A percentile compares a stretch with the other conserved stretches of the same genome.
These are phyloP conservation scores for Myotis daubentonii DNA, from an alignment of 2,797 vertebrate genomes.

Conservation along the genomic window DNA sequence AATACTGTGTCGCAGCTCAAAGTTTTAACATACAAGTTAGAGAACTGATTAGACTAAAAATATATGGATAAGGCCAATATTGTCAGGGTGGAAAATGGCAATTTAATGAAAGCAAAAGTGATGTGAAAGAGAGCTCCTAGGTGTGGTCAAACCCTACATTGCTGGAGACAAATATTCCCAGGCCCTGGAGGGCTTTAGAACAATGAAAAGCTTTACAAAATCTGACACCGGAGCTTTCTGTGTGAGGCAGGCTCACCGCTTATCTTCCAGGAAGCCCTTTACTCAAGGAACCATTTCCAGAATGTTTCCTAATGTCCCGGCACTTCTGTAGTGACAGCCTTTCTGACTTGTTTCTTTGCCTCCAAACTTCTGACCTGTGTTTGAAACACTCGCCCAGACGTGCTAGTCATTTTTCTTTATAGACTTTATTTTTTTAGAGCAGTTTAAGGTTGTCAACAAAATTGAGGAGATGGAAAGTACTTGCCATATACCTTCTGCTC, in stretches of 20 bases:
- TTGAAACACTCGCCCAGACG: neutral
- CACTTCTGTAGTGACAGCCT: neutral
- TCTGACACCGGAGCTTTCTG: neutral
- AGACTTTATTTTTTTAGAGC: neutral
- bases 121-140: neutral
- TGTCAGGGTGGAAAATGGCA: neutral
- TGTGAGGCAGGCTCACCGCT: neutral
- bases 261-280: neutral
- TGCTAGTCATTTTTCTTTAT: neutral
- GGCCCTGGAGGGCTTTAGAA: neutral
- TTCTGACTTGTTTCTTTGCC: neutral
- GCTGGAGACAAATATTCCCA: neutral
- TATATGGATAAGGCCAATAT: neutral
- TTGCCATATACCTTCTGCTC: neutral
- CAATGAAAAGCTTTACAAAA: neutral
- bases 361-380: neutral
- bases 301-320: neutral
- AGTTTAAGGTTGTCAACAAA: neutral
- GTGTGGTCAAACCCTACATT: neutral
- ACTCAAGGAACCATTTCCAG: neutral
- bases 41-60: neutral
- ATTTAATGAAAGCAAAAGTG: slow-evolving; percentile 3
- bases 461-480: neutral
- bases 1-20: neutral
- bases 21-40: neutral